These are phyloP conservation scores for Reticulitermes lucifugus DNA, from an alignment of 2,888 invertebrate species.

Conservation along the genomic window DNA sequence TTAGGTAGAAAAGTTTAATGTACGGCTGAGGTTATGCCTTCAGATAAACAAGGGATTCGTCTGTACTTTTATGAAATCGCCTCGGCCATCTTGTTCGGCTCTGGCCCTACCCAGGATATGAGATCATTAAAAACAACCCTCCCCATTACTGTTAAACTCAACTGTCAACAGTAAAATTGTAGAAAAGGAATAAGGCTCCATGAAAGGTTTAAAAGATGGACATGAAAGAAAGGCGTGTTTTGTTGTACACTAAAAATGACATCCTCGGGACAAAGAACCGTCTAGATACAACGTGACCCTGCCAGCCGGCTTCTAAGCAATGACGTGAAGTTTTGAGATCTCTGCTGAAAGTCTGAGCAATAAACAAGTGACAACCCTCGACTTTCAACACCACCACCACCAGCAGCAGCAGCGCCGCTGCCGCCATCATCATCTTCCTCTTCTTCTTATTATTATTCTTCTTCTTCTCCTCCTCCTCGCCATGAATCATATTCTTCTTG, in stretches of 20 bases:
- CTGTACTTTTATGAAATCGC: conserved; percentile 29
- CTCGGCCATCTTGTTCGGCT: conserved; percentile 24
- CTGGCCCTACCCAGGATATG: conserved; percentile 30
- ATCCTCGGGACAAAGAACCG: background rate
- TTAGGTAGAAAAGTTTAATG: conserved; percentile 30
- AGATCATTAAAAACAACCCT: conserved; percentile 35
- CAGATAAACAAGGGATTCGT: conserved; percentile 18
- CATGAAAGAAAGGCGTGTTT: background rate
- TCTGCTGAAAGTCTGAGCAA: too few species aligned
- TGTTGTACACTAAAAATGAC: background rate
- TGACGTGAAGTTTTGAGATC: too few species aligned
- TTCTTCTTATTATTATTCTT: too few species aligned
- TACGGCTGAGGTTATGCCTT: background rate
- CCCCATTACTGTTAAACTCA: conserved; percentile 22
- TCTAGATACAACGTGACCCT: background rate
- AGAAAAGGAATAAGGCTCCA: background rate
- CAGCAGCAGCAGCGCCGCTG: too few species aligned
- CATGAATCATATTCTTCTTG: too few species aligned
- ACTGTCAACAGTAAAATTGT: background rate
- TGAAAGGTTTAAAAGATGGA: conserved; percentile 18
- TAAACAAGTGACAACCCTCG: too few species aligned
- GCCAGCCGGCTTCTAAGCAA: background rate
- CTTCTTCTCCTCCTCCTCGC: too few species aligned
- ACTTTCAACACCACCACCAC: too few species aligned
- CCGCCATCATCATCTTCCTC: too few species aligned